Evolutionary conservation across 2,888 invertebrate genomes (phyloP).

Genomic region (Lasius platythorax): DNA sequence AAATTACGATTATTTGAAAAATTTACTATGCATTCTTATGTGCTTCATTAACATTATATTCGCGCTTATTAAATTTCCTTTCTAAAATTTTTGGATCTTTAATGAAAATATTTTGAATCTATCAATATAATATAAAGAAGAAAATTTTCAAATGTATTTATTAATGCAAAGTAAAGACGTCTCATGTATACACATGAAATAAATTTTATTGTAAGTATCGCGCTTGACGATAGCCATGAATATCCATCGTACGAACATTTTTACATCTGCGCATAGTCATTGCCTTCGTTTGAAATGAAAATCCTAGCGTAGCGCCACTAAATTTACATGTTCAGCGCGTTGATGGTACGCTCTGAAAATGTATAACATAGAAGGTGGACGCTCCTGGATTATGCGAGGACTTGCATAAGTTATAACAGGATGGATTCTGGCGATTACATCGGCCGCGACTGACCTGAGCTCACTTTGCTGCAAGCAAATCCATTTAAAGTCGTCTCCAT

Average conservation of each 20-base stretch:
- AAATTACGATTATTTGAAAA: neutral
- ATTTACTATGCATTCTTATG: neutral
- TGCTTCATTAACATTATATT: neutral
- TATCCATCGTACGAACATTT: conserved; percentile 36
- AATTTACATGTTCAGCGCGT: conserved; percentile 54
- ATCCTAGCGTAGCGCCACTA: conserved; percentile 24
- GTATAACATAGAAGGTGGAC: conserved; percentile 51
- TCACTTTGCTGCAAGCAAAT: conserved; percentile 51
- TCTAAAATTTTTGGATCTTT: neutral
- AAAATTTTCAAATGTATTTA: neutral
- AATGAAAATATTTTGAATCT: conserved; percentile 22
- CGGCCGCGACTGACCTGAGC: conserved; percentile 49
- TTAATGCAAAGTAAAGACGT: conserved; percentile 24
- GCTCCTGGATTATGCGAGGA: conserved; percentile 52
- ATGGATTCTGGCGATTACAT: conserved; percentile 62
- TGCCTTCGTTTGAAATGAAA: conserved; percentile 50
- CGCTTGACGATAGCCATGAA: conserved; percentile 37
- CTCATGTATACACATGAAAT: neutral
- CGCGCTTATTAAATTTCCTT: neutral
- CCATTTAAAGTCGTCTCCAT: conserved; percentile 61
- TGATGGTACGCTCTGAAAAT: conserved; percentile 39
- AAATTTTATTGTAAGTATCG: conserved; percentile 23
- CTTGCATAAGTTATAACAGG: conserved; percentile 50
- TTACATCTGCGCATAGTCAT: conserved; percentile 17
- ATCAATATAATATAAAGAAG: neutral